Evolutionary conservation across 2,797 vertebrate genomes (phyloP).

Genomic region (Pipistrellus kuhlii): DNA sequence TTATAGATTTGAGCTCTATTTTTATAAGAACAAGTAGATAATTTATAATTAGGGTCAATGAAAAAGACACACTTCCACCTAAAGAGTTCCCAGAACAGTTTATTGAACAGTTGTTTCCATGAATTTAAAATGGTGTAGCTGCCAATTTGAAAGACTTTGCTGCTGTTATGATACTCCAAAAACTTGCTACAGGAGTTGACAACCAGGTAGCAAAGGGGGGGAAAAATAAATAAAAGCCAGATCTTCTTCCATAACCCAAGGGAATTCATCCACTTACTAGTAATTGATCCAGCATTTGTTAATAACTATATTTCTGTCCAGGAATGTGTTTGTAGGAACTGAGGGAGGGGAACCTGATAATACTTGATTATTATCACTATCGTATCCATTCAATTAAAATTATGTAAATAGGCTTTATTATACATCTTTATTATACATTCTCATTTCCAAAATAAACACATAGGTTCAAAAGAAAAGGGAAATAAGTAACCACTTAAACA

Average conservation of each 20-base stretch:
- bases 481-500: constrained; percentile 33
- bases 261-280: neutral
- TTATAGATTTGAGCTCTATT: neutral
- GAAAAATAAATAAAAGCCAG: neutral
- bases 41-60: constrained; percentile 36
- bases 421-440: neutral
- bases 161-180: neutral
- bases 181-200: neutral
- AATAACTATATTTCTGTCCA: neutral
- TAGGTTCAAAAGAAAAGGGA: neutral
- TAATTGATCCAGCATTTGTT: neutral
- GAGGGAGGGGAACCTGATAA: neutral
- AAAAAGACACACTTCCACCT: neutral
- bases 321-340: neutral
- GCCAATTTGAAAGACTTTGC: neutral
- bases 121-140: neutral
- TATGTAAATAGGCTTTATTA: neutral
- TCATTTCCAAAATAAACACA: neutral
- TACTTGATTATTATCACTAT: neutral
- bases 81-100: constrained; percentile 23
- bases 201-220: neutral
- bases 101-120: neutral
- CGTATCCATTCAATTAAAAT: neutral
- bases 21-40: constrained; percentile 50
- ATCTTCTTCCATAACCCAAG: neutral